Conservation (phyloP, 2,797 vertebrate genomes). For the Melanotaenia maccullochi region DNA sequence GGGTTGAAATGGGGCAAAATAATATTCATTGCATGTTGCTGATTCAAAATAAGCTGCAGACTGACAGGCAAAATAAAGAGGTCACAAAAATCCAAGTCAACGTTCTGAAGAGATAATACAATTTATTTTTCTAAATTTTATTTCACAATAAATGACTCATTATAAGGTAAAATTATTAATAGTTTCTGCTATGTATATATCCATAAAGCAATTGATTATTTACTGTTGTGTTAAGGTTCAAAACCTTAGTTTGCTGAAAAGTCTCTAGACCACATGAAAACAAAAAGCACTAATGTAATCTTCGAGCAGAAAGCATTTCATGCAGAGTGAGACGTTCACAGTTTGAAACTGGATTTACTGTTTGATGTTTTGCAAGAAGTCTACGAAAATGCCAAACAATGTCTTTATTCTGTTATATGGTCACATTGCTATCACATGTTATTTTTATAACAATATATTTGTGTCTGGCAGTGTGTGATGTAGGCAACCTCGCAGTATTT, state of each 20-base stretch:
- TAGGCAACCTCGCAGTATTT: slow-evolving; percentile 36
- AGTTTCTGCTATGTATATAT: no score
- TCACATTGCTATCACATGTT: slow-evolving; percentile 38
- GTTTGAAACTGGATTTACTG: slow-evolving; percentile 18
- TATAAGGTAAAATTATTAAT: not conserved
- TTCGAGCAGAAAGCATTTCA: no score
- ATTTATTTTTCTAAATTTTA: slow-evolving; percentile 26
- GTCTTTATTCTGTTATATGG: slow-evolving; percentile 15
- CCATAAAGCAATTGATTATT: no score
- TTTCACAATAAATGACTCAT: slow-evolving; percentile 21
- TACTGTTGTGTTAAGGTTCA: no score
- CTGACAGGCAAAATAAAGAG: not conserved
- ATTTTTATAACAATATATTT: slow-evolving; percentile 29
- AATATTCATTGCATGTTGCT: slow-evolving; percentile 53
- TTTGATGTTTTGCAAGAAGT: not conserved
- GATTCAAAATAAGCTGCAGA: slow-evolving; percentile 28
- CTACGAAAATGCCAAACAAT: slow-evolving; percentile 16
- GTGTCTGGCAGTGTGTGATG: slow-evolving; percentile 33
- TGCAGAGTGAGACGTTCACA: slow-evolving; percentile 12
- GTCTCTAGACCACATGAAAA: no score
- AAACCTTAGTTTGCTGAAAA: no score
- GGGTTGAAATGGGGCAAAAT: slow-evolving; percentile 35
- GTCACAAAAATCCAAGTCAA: slow-evolving; percentile 5
- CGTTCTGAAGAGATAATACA: slow-evolving; percentile 22
- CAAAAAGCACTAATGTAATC: no score